These are phyloP conservation scores for Babylonia areolata DNA, from an alignment of 1,140 invertebrate species.

Conservation along the genomic window DNA sequence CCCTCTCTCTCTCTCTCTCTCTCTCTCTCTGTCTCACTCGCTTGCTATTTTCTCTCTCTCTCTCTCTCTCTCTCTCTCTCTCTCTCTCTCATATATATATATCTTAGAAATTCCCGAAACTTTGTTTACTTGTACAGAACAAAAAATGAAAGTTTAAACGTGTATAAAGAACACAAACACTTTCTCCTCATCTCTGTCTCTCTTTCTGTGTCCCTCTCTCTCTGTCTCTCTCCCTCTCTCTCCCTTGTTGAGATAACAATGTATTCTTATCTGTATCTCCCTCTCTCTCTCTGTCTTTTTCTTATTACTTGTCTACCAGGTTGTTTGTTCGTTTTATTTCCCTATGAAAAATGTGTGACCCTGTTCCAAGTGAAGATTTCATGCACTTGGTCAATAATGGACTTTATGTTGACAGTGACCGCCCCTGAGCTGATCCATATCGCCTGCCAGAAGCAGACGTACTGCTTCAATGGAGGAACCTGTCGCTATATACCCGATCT, in stretches of 20 bases:
- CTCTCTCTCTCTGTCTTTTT: neutral
- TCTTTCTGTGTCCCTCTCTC: conserved; percentile 15
- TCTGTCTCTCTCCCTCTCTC: conserved; percentile 18
- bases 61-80: too few species aligned
- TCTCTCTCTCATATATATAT: too few species aligned
- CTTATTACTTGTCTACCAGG: neutral
- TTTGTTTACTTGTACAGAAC: too few species aligned
- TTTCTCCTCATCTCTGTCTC: neutral
- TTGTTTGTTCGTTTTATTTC: too few species aligned
- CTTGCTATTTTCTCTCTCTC: too few species aligned
- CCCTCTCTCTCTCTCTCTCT: too few species aligned
- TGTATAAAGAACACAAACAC: neutral
- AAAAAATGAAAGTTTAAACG: neutral
- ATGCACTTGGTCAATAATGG: too few species aligned
- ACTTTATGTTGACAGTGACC: conserved; percentile 11
- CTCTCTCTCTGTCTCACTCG: too few species aligned
- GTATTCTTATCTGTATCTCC: neutral
- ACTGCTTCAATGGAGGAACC: conserved; percentile 29
- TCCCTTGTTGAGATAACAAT: neutral
- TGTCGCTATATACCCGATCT: conserved; percentile 31
- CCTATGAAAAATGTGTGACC: too few species aligned
- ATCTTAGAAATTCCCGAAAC: too few species aligned
- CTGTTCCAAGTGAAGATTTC: too few species aligned
- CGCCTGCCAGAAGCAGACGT: conserved; percentile 25
- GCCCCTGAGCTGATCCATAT: neutral